Evolutionary conservation across 2,113 vertebrate genomes (phyloP).

Genomic region (Ailurus styani): DNA sequence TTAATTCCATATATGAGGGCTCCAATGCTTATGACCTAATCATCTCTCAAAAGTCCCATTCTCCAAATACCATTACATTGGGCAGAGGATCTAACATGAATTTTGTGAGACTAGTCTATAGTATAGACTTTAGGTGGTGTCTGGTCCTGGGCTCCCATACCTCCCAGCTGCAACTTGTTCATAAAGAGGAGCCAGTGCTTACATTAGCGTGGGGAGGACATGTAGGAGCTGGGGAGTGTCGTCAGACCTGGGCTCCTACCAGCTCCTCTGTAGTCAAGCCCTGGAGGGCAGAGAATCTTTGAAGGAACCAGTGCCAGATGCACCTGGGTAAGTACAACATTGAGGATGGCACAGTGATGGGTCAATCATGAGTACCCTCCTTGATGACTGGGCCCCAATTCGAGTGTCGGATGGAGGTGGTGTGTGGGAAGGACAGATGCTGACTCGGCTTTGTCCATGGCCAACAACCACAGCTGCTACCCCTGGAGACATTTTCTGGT

Average conservation of each 20-base stretch:
- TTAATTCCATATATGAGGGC: not conserved
- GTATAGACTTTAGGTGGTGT: not conserved
- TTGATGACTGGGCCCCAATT: not conserved
- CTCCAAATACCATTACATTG: not conserved
- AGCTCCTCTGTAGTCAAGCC: accelerated
- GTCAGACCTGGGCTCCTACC: not conserved
- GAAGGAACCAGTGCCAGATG: not conserved
- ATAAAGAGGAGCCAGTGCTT: not conserved
- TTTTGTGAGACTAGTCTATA: not conserved
- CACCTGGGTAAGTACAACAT: not conserved
- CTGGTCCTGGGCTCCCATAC: not conserved
- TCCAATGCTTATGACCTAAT: not conserved
- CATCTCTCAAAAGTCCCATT: not conserved
- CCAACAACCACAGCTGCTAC: not conserved
- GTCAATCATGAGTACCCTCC: not conserved
- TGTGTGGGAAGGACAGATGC: not conserved
- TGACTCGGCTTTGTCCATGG: not conserved
- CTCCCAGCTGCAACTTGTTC: not conserved
- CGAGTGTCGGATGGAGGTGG: not conserved
- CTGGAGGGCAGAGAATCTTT: not conserved
- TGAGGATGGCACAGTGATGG: not conserved
- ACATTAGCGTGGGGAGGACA: not conserved
- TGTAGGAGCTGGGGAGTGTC: not conserved
- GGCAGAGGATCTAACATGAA: not conserved
- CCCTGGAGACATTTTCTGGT: not conserved